Evolutionary conservation across 30 jellyfish, hydroid and myxozoan species (phyloP).

Genomic region (Cassiopea xamachana): DNA sequence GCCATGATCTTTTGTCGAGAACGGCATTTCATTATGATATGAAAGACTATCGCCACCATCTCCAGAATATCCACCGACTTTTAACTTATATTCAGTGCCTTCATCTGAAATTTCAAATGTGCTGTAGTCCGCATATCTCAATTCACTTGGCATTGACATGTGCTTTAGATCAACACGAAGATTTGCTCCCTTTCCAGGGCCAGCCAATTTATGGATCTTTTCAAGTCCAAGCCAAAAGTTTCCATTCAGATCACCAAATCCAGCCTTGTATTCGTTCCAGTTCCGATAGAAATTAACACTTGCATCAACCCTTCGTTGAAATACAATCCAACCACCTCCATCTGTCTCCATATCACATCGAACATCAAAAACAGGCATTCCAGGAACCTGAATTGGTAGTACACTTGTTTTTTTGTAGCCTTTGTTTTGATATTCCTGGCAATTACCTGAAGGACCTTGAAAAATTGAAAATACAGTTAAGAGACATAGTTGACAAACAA

Average conservation of each 20-base stretch:
- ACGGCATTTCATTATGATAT: slow-evolving; percentile 5
- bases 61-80: slow-evolving; percentile 35
- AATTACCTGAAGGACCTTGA: not conserved
- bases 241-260: slow-evolving; percentile 61
- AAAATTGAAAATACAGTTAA: not conserved
- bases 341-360: slow-evolving; percentile 61
- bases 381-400: not conserved
- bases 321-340: slow-evolving; percentile 72
- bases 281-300: slow-evolving; percentile 37
- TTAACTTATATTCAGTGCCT: slow-evolving; percentile 25
- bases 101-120: slow-evolving; percentile 35
- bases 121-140: slow-evolving; percentile 4
- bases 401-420: not conserved
- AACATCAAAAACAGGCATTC: not conserved
- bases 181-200: slow-evolving; percentile 51
- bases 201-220: slow-evolving; percentile 49
- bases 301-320: slow-evolving; percentile 54
- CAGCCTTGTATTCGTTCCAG: slow-evolving; percentile 48
- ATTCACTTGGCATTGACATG: not conserved
- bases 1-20: slow-evolving; percentile 45
- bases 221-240: slow-evolving; percentile 68
- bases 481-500: no score
- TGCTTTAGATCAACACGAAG: slow-evolving; percentile 46
- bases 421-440: not conserved
- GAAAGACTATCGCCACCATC: slow-evolving; percentile 23